Evolutionary conservation across 2,888 invertebrate genomes (phyloP), one percentile per base, ranked within the genome.

Genomic region (Atrina japonica): DNA sequence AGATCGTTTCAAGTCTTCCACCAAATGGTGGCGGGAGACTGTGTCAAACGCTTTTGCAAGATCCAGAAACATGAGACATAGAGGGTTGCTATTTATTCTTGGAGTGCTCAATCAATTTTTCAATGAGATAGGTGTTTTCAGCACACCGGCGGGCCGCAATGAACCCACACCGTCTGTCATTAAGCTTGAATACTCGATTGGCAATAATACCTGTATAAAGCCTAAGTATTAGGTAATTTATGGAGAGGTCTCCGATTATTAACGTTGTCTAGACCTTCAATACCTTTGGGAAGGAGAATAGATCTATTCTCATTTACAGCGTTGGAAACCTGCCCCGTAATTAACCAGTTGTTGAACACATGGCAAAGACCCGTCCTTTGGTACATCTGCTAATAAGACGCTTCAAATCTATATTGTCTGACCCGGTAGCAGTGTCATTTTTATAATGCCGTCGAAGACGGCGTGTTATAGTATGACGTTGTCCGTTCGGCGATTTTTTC

Each of bases 201-300:
- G 45, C 60, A 3, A 59, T 14, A 9, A 59, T 29, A 9, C 21
- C 45, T 1, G 67, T 67, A 21, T 67, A 67, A 0, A 67, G 50
- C 6, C 60, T 23, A 1, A 67, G 43, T 9, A 61, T n/a, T 11
- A 58, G 50, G 9, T 55, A 61, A 0, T 58, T 58, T 5, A 67
- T 74, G 25, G 74, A 74, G 66, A 0, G 74, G 66, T 16, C 70
- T 41, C 74, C 65, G 70, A 25, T 70, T 74, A 27, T 67, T 60
- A 23, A 70, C 47, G 21, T 63, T 35, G 43, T 64, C 67, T 3
- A 67, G 64, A 0, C 45, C 64, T 16, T 60, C 56, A 9, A 6
- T 35, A 1, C 65, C 65, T 43, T 74, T 74, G 1, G 70, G 70
- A 6, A 70, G 58, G 0, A 69, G 63, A 9, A 73, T 73, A 3